Base-by-base conservation (phyloP, 2,888 invertebrate genomes). In the Trimorus sp. region DNA sequence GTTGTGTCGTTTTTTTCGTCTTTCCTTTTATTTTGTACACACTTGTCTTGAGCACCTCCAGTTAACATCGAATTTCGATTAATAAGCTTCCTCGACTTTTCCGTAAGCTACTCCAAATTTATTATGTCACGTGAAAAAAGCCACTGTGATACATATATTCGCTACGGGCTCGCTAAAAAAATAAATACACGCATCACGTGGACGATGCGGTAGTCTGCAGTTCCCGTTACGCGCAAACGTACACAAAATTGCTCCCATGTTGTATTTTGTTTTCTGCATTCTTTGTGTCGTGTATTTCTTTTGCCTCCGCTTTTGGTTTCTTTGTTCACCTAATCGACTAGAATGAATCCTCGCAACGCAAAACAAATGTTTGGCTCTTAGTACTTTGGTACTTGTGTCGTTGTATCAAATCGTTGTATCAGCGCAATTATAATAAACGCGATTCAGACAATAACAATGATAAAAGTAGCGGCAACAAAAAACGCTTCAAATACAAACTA, bases 331-430 rank as follows among this genome's bases (percentile, higher is more conserved):
- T 58, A 70, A 80, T 59, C 63, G 59, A 66, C 73, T 69, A 81
- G 54, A 73, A 66, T 37, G 56, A 45, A 80, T 58, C 9, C 1
- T 37, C n/a, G 56, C 36, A 63, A 78, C 63, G 78, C 53, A 81
- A 82, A 83, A 75, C 59, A 71, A 77, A 82, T 38, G 9, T 63
- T 78, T 74, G 77, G 71, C 68, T 81, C 14, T 62, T 68, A 40
- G 66, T 49, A 73, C 26, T 74, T 42, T 56, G 76, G 69, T 45
- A 66, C 74, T 85, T 83, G 59, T 83, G 85, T 89, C 90, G 90
- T 90, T 89, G 89, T 88, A 88, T 86, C 85, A 82, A 86, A 83
- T 90, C 89, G 89, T 90, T 89, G 88, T 88, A 87, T 86, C 83
- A 82, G 85, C 85, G 84, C 75, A 87, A 86, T 60, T 26, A 71